These are phyloP conservation scores for Rhopalosiphum padi DNA, from an alignment of 1,140 invertebrate genomes.

Conservation along the genomic window DNA sequence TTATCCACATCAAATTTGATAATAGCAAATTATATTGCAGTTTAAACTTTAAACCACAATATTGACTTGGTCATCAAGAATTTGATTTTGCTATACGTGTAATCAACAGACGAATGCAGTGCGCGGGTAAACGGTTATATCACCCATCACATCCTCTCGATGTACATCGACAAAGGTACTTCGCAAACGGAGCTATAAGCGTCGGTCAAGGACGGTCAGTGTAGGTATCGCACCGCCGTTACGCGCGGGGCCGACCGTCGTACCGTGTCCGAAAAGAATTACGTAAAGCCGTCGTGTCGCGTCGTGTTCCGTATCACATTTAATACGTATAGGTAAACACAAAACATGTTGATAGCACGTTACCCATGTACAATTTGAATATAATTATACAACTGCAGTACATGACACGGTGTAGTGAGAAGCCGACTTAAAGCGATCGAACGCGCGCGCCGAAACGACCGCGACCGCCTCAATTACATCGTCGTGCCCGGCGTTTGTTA, in stretches of 20 bases:
- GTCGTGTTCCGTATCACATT: neutral
- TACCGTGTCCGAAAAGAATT: neutral
- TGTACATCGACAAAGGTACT: neutral
- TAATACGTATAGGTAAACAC: neutral
- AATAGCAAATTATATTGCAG: neutral
- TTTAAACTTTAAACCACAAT: neutral
- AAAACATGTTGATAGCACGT: neutral
- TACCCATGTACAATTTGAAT: neutral
- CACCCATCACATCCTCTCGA: neutral
- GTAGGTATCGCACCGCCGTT: too few species aligned
- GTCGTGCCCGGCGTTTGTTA: neutral
- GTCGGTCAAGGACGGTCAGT: neutral
- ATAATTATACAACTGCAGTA: neutral
- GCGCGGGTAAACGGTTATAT: neutral
- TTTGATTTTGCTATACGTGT: neutral
- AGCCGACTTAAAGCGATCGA: neutral
- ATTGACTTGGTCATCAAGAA: neutral
- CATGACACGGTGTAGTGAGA: neutral
- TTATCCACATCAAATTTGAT: neutral
- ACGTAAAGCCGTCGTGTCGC: neutral
- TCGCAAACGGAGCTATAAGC: neutral
- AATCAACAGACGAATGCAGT: too few species aligned
- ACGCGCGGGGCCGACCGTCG: too few species aligned
- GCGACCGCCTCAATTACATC: neutral
- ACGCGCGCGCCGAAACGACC: neutral